Percentiles rank a stretch among this genome's conserved stretches.
Conservation (phyloP, 2,888 invertebrate species). For the Ectemnius continuus region DNA sequence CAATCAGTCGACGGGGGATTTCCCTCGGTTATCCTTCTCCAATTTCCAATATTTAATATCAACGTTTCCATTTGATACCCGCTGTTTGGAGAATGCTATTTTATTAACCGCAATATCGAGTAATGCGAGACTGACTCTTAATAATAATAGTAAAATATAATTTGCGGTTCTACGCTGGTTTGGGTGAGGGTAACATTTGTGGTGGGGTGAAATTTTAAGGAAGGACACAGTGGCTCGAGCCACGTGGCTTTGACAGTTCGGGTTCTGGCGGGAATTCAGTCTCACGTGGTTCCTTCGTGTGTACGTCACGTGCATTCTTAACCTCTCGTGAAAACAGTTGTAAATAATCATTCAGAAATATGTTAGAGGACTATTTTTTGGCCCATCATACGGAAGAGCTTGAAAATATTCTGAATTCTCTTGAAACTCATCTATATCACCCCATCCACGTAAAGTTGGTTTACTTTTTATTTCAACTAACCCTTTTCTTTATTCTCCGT, state of each 20-base stretch:
- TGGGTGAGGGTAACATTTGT: too few species aligned
- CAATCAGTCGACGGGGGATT: neutral
- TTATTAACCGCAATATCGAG: too few species aligned
- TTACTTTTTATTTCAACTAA: neutral
- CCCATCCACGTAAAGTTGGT: conserved; percentile 83
- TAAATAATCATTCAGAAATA: conserved; percentile 29
- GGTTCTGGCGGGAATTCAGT: conserved; percentile 7
- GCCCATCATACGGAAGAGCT: conserved; percentile 83
- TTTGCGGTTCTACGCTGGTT: too few species aligned
- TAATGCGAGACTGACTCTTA: too few species aligned
- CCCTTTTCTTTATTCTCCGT: too few species aligned
- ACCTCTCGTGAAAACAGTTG: conserved; percentile 13
- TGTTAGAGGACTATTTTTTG: conserved; percentile 80
- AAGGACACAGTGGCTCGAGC: neutral
- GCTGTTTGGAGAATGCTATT: too few species aligned
- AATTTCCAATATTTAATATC: too few species aligned
- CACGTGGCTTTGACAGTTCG: conserved; percentile 17
- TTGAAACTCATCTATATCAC: conserved; percentile 82
- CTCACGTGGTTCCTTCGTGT: conserved; percentile 4
- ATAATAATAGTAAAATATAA: too few species aligned
- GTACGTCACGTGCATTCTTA: neutral
- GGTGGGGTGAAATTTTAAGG: neutral
- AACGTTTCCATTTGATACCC: too few species aligned
- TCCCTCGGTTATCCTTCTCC: neutral
- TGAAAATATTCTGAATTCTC: conserved; percentile 81